A percentile compares a stretch with the other conserved stretches of the same genome.
Evolutionary conservation across 1,140 invertebrate genomes (phyloP).

Genomic region (silkworm (Bombyx mori)): DNA sequence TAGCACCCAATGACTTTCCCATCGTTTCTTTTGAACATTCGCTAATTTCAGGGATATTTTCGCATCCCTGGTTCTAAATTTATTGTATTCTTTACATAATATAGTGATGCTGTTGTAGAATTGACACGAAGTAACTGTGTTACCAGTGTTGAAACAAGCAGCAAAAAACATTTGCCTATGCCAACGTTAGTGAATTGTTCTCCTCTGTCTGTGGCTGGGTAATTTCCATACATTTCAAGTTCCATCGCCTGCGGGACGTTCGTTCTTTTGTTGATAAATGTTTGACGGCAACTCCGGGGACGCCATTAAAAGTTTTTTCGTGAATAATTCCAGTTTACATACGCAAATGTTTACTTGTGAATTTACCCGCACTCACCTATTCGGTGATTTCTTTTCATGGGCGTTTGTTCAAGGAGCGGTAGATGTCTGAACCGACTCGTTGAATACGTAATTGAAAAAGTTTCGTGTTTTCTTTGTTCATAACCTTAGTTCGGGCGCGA

Average conservation of each 20-base stretch:
- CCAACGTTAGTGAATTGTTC: conserved; percentile 69
- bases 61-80: no score
- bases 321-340: conserved; percentile 71
- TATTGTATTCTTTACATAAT: no score
- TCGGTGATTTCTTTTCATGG: conserved; percentile 67
- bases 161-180: conserved; percentile 69
- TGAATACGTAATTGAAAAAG: conserved; percentile 63
- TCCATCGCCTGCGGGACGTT: conserved; percentile 70
- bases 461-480: conserved; percentile 34
- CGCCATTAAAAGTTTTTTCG: conserved; percentile 72
- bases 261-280: conserved; percentile 72
- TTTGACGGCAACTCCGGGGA: conserved; percentile 70
- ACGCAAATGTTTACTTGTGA: conserved; percentile 70
- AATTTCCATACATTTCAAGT: conserved; percentile 72
- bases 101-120: no score
- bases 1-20: conserved; percentile 27
- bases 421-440: conserved; percentile 44
- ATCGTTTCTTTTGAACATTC: no score
- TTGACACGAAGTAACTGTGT: no score
- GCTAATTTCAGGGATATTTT: no score
- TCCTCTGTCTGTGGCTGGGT: conserved; percentile 63
- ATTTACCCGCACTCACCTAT: conserved; percentile 65
- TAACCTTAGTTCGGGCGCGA: conserved; percentile 20
- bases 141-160: conserved; percentile 45
- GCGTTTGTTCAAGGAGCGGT: conserved; percentile 51